A percentile compares a stretch with the other conserved stretches of the same genome.
Conservation (phyloP, 1,140 invertebrate species). For the Musca domestica region DNA sequence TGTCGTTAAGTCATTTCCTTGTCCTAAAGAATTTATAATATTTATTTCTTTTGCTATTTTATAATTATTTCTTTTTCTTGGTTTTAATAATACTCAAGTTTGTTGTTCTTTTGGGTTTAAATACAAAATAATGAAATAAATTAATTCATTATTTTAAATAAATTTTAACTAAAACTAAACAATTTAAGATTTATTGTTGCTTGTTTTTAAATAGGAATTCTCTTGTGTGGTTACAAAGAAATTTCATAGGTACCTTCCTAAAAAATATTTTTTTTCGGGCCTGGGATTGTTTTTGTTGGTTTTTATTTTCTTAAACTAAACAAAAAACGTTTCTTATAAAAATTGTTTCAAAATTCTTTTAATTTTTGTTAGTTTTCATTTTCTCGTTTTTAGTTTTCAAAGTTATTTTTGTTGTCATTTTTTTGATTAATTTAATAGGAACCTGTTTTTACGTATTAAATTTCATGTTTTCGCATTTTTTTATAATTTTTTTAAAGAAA, state of each 20-base stretch:
- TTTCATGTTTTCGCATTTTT: constrained; percentile 2
- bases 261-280: neutral
- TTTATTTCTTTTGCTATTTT: constrained; percentile 45
- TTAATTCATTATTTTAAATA: too few species aligned
- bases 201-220: too few species aligned
- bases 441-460: constrained; percentile 22
- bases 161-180: too few species aligned
- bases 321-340: neutral
- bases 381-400: constrained; percentile 2
- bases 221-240: neutral
- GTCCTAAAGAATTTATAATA: too few species aligned
- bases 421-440: constrained; percentile 24
- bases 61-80: constrained; percentile 43
- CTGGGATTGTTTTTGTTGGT: neutral
- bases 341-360: constrained; percentile 5
- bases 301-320: neutral
- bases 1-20: too few species aligned
- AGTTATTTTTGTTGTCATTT: constrained; percentile 9
- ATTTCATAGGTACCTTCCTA: constrained; percentile 12
- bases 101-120: too few species aligned
- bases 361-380: neutral
- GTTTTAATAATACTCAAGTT: constrained; percentile 19
- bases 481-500: neutral
- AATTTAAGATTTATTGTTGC: too few species aligned
- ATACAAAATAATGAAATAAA: neutral